Evolutionary conservation across 2,113 vertebrate genomes (phyloP).

Genomic region (Crotalus horridus): DNA sequence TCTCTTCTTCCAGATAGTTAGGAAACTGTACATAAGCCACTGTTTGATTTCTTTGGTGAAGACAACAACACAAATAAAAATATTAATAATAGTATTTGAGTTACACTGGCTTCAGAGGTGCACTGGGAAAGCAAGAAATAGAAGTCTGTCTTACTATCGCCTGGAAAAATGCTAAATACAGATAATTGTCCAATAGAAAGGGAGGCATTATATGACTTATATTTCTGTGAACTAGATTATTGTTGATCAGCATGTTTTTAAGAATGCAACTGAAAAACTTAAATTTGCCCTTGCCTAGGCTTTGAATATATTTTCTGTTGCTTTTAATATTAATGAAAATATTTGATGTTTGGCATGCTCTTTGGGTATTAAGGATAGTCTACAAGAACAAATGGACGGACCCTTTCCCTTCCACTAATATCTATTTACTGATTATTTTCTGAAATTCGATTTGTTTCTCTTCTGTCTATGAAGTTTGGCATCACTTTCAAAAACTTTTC

Average conservation of each 20-base stretch:
- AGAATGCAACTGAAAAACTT: neutral
- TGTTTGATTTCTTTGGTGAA: neutral
- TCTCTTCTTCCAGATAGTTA: slow-evolving; percentile 70
- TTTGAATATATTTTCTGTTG: neutral
- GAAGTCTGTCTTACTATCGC: neutral
- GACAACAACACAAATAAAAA: slow-evolving; percentile 51
- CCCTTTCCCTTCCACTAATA: neutral
- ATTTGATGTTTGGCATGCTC: neutral
- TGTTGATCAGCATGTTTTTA: neutral
- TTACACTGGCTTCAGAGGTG: neutral
- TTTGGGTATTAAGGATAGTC: neutral
- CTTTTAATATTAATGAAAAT: neutral
- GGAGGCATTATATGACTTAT: neutral
- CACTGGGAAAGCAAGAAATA: neutral
- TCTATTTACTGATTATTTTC: no score
- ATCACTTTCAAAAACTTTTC: neutral
- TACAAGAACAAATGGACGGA: neutral
- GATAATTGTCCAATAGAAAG: neutral
- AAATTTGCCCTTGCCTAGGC: neutral
- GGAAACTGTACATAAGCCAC: slow-evolving; percentile 53
- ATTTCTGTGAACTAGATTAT: neutral
- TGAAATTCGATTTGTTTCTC: neutral
- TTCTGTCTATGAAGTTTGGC: neutral
- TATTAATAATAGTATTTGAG: neutral
- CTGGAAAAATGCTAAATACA: neutral